These are phyloP conservation scores for Bugula neritina DNA, from an alignment of 2,888 invertebrate genomes.

Conservation along the genomic window DNA sequence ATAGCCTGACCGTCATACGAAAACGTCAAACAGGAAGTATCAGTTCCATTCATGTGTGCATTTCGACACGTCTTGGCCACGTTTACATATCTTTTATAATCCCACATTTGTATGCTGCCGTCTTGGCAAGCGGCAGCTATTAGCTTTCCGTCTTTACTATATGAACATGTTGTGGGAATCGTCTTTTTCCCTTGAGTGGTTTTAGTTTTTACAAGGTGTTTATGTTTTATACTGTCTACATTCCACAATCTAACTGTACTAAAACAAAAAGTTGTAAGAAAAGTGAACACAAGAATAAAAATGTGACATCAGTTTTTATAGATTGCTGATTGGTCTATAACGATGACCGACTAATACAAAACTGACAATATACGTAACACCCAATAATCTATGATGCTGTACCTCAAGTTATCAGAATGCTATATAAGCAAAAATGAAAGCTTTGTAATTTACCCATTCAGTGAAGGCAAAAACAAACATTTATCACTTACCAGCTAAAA, in stretches of 20 bases:
- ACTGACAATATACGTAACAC: too few relatives aligned
- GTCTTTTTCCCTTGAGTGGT: slow-evolving; percentile 69
- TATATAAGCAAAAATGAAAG: too few relatives aligned
- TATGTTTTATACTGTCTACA: slow-evolving; percentile 65
- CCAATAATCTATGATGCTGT: too few relatives aligned
- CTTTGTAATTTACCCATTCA: too few relatives aligned
- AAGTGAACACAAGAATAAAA: too few relatives aligned
- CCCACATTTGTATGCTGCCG: slow-evolving; percentile 96
- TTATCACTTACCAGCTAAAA: not conserved
- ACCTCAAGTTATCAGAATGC: too few relatives aligned
- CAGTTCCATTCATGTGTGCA: slow-evolving; percentile 70
- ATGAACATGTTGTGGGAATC: slow-evolving; percentile 75
- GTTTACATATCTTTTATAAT: slow-evolving; percentile 80
- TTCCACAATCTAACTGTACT: slow-evolving; percentile 85
- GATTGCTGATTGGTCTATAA: too few relatives aligned
- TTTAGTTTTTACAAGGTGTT: slow-evolving; percentile 73
- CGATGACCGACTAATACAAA: too few relatives aligned
- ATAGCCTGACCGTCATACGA: slow-evolving; percentile 77
- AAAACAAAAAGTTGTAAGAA: slow-evolving; percentile 30
- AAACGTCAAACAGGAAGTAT: slow-evolving; percentile 77
- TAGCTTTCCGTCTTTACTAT: slow-evolving; percentile 76
- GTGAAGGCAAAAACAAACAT: not conserved
- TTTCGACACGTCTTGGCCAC: slow-evolving; percentile 63
- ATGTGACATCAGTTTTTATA: too few relatives aligned
- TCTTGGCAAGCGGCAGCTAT: slow-evolving; percentile 88